phyloP scores from a whole-genome alignment of 2,113 vertebrate genomes.

The Prunella fulvescens region DNA sequence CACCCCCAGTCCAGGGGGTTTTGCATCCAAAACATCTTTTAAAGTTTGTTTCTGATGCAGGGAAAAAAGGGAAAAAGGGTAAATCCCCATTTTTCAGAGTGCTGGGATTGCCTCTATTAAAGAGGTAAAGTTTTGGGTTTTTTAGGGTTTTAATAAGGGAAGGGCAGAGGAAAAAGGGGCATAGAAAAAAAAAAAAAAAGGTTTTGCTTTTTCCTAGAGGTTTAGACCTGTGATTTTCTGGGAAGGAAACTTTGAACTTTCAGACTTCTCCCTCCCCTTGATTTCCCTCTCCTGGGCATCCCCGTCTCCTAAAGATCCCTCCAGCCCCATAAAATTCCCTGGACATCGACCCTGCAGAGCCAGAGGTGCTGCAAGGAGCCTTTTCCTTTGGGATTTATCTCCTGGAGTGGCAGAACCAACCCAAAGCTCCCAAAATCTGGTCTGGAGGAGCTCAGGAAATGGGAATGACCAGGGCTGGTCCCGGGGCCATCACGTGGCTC shows the following conservation, averaged over 20 bases:
- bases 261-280: background rate
- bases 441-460: background rate
- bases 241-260: background rate
- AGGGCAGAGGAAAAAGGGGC: background rate
- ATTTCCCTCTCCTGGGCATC: background rate
- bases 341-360: background rate
- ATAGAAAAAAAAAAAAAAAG: background rate
- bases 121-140: background rate
- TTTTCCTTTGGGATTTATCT: background rate
- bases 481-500: background rate
- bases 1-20: fast-evolving
- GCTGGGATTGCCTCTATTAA: fast-evolving
- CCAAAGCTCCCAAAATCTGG: background rate
- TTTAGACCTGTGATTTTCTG: background rate
- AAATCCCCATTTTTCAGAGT: fast-evolving
- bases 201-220: background rate
- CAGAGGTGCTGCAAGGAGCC: fast-evolving
- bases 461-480: background rate
- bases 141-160: fast-evolving
- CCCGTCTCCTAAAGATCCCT: background rate
- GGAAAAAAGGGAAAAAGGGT: background rate
- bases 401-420: background rate
- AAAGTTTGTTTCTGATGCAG: background rate
- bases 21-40: background rate
- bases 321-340: fast-evolving